Evolutionary conservation across 2,888 invertebrate species (phyloP).

Genomic region (Pasiphila rectangulata): DNA sequence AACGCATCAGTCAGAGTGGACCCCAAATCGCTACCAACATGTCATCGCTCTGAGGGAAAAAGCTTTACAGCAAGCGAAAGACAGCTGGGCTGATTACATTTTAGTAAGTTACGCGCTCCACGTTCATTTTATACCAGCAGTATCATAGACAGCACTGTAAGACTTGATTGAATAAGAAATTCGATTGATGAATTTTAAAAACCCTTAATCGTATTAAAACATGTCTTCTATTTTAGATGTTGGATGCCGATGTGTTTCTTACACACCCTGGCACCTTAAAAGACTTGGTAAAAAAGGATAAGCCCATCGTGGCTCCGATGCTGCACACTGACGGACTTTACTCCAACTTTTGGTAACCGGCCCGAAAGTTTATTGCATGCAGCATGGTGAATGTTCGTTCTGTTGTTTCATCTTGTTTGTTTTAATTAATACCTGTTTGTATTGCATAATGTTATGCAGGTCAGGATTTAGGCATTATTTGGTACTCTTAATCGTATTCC

Average conservation of each 20-base stretch:
- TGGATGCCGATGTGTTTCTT: constrained; percentile 92
- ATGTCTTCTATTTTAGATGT: constrained; percentile 78
- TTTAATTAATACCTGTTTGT: too few relatives aligned
- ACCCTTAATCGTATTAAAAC: too few relatives aligned
- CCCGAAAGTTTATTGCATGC: constrained; percentile 32
- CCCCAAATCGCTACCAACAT: constrained; percentile 86
- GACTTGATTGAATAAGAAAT: too few relatives aligned
- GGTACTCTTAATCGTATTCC: too few relatives aligned
- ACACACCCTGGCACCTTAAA: constrained; percentile 84
- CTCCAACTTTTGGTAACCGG: constrained; percentile 97
- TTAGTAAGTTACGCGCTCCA: too few relatives aligned
- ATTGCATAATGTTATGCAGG: too few relatives aligned
- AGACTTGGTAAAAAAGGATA: constrained; percentile 81
- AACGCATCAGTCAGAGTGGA: constrained; percentile 87
- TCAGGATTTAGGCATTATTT: too few relatives aligned
- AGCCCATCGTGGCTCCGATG: constrained; percentile 90
- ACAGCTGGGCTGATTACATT: constrained; percentile 93
- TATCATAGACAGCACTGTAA: too few relatives aligned
- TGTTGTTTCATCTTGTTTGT: not conserved
- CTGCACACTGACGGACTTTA: constrained; percentile 92
- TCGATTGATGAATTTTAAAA: too few relatives aligned
- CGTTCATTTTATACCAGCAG: too few relatives aligned
- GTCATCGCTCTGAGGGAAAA: constrained; percentile 89
- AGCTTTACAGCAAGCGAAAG: constrained; percentile 85
- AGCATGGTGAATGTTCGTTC: constrained; percentile 26